These are phyloP conservation scores for Antechinus flavipes DNA, from an alignment of 2,113 vertebrate genomes.

Conservation along the genomic window DNA sequence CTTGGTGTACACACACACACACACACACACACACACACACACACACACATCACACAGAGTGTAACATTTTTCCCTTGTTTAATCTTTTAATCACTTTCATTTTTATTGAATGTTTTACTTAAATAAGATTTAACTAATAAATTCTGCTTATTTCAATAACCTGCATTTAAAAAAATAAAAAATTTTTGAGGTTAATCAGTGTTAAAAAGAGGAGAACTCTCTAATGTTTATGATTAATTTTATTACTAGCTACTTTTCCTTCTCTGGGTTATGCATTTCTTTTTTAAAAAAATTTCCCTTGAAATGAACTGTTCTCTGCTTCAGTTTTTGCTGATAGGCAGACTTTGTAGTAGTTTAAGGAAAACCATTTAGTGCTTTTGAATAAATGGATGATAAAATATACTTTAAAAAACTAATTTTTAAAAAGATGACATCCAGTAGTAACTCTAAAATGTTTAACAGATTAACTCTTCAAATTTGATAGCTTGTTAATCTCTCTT, in stretches of 20 bases:
- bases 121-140: background rate
- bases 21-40: no score
- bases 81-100: background rate
- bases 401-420: background rate
- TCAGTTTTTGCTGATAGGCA: constrained; percentile 15
- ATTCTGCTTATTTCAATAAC: background rate
- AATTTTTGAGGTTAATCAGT: background rate
- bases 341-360: background rate
- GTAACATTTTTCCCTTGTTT: background rate
- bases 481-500: background rate
- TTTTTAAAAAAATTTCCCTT: background rate
- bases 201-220: constrained; percentile 5
- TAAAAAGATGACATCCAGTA: constrained; percentile 6
- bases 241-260: background rate
- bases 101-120: background rate
- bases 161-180: background rate
- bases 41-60: background rate
- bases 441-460: background rate
- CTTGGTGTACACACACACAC: background rate
- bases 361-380: background rate
- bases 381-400: background rate
- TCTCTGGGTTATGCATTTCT: constrained; percentile 15
- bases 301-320: constrained; percentile 1
- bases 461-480: background rate
- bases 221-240: background rate